A percentile compares a stretch with the other conserved stretches of the same genome.
phyloP scores from a whole-genome alignment of 2,113 vertebrate genomes.

The Perccottus glenii region DNA sequence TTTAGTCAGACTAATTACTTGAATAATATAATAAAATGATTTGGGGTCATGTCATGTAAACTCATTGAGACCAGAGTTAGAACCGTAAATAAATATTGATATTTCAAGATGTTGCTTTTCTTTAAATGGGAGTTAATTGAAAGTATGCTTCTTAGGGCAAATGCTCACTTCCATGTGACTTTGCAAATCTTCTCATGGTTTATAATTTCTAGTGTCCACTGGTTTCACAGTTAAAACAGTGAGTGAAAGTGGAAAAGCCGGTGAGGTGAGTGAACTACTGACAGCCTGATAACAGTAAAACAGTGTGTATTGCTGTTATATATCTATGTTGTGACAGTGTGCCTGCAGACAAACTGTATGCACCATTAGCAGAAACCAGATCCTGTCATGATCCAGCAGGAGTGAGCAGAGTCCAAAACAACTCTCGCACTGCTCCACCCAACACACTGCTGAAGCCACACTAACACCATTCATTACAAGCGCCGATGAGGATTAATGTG shows the following conservation, averaged over 20 bases:
- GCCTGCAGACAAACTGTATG: slow-evolving; percentile 1
- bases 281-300: neutral
- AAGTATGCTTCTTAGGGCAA: too few species aligned
- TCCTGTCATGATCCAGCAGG: slow-evolving; percentile 1
- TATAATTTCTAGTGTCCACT: neutral
- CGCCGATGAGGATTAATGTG: slow-evolving; percentile 48
- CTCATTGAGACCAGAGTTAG: too few species aligned
- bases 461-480: slow-evolving; percentile 26
- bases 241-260: too few species aligned
- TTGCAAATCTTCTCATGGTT: neutral
- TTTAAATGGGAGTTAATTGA: too few species aligned
- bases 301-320: neutral
- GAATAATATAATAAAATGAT: too few species aligned
- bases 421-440: neutral
- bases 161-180: too few species aligned
- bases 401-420: slow-evolving; percentile 17
- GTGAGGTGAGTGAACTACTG: too few species aligned
- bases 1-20: too few species aligned
- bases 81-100: too few species aligned
- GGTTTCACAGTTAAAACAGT: neutral
- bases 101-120: too few species aligned
- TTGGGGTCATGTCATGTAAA: too few species aligned
- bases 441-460: neutral
- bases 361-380: slow-evolving; percentile 9
- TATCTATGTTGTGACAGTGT: slow-evolving; percentile 6